These are phyloP conservation scores for Apotomis betuletana DNA, from an alignment of 2,888 invertebrate genomes.

Conservation along the genomic window DNA sequence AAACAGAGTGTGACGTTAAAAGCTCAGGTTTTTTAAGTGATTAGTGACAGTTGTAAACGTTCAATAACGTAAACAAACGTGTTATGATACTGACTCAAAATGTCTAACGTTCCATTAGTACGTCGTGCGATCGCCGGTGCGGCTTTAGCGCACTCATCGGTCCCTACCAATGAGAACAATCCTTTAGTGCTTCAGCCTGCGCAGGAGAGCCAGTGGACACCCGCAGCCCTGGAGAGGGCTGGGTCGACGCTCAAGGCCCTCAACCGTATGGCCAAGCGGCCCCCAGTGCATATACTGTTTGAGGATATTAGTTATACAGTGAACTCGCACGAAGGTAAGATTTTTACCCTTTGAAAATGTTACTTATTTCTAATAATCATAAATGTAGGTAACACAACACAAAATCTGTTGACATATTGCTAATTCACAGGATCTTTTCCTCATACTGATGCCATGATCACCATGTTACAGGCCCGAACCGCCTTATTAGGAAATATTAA, in stretches of 20 bases:
- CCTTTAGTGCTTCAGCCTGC: slow-evolving; percentile 56
- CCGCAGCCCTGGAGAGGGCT: slow-evolving; percentile 77
- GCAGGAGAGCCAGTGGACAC: slow-evolving; percentile 74
- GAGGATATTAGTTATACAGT: slow-evolving; percentile 83
- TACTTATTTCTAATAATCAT: no score
- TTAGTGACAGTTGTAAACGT: neutral
- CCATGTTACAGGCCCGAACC: no score
- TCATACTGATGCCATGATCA: no score
- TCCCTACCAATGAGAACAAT: slow-evolving; percentile 48
- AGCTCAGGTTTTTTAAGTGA: neutral
- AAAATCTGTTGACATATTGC: no score
- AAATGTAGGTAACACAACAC: no score
- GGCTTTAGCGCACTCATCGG: slow-evolving; percentile 60
- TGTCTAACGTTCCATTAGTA: slow-evolving; percentile 72
- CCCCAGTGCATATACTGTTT: slow-evolving; percentile 84
- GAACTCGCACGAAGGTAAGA: slow-evolving; percentile 71
- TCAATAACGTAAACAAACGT: neutral
- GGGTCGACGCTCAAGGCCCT: slow-evolving; percentile 79
- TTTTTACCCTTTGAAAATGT: neutral
- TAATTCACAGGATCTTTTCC: no score
- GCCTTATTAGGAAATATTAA: no score
- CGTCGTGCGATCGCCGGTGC: slow-evolving; percentile 74
- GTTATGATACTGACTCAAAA: slow-evolving; percentile 48
- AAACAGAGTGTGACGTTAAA: neutral
- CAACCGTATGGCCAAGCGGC: slow-evolving; percentile 83